phyloP scores from a whole-genome alignment of 2,113 vertebrate species.

The Phalacrocorax pelagicus region DNA sequence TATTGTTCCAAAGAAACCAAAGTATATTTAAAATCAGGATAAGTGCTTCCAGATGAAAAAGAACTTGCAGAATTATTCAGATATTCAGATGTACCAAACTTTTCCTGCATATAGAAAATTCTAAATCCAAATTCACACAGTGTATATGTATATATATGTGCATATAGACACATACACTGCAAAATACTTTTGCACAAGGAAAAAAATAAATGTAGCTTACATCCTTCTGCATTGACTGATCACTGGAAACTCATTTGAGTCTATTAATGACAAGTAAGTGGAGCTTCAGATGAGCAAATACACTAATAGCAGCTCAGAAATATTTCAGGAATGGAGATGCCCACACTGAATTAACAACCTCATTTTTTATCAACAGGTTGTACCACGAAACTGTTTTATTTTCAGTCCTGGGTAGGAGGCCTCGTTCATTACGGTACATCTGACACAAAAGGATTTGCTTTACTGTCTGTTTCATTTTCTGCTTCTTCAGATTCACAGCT shows the following conservation, averaged over 20 bases:
- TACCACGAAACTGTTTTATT: background rate
- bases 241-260: background rate
- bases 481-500: background rate
- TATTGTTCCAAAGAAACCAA: background rate
- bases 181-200: background rate
- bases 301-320: background rate
- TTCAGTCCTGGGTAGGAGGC: background rate
- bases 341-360: background rate
- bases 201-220: background rate
- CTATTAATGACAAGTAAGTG: background rate
- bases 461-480: background rate
- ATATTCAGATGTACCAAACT: background rate
- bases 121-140: background rate
- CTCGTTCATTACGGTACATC: background rate
- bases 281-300: background rate
- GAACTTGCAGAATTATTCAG: background rate
- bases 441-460: background rate
- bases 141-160: too few relatives aligned
- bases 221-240: background rate
- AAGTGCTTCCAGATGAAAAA: background rate
- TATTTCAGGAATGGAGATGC: background rate
- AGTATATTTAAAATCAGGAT: background rate
- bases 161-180: background rate
- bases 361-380: background rate
- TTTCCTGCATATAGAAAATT: background rate